phyloP scores from a whole-genome alignment of 2,888 invertebrate species.

The Phorcus lineatus region DNA sequence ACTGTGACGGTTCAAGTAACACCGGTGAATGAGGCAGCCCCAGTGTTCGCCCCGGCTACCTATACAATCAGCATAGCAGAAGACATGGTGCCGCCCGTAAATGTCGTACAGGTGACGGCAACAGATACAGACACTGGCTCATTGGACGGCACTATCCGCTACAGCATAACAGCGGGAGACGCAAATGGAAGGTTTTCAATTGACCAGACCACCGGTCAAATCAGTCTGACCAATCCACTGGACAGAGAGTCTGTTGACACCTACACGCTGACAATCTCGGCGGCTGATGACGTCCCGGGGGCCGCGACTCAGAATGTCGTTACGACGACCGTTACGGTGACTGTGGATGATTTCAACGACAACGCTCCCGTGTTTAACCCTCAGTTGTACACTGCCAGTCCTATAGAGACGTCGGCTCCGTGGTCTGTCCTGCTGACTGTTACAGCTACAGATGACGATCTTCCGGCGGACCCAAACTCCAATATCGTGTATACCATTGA shows the following conservation, averaged over 20 bases:
- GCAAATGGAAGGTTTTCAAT: conserved; percentile 35
- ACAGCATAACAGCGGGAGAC: conserved; percentile 39
- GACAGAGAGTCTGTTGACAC: conserved; percentile 48
- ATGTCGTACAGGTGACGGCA: conserved; percentile 50
- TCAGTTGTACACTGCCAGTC: conserved; percentile 91
- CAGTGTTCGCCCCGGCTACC: conserved; percentile 36
- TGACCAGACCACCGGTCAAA: conserved; percentile 33
- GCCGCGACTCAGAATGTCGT: conserved; percentile 34
- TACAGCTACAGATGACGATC: conserved; percentile 56
- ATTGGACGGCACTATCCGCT: conserved; percentile 46
- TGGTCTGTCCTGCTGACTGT: conserved; percentile 53
- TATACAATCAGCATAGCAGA: conserved; percentile 42
- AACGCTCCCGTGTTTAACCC: conserved; percentile 90
- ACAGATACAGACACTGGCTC: conserved; percentile 47
- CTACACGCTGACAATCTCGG: conserved; percentile 48
- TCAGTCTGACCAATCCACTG: conserved; percentile 41
- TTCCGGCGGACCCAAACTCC: conserved; percentile 55
- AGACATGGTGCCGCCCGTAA: conserved; percentile 43
- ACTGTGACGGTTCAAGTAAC: conserved; percentile 36
- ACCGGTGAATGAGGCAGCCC: conserved; percentile 49
- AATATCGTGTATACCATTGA: conserved; percentile 38
- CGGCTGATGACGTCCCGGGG: conserved; percentile 43
- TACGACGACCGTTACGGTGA: conserved; percentile 87
- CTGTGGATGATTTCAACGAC: conserved; percentile 92
- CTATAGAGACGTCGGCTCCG: conserved; percentile 88